Evolutionary conservation across 2,888 invertebrate species (phyloP), one percentile per base, ranked within the genome.

Genomic region (Euzophera pinguis): DNA sequence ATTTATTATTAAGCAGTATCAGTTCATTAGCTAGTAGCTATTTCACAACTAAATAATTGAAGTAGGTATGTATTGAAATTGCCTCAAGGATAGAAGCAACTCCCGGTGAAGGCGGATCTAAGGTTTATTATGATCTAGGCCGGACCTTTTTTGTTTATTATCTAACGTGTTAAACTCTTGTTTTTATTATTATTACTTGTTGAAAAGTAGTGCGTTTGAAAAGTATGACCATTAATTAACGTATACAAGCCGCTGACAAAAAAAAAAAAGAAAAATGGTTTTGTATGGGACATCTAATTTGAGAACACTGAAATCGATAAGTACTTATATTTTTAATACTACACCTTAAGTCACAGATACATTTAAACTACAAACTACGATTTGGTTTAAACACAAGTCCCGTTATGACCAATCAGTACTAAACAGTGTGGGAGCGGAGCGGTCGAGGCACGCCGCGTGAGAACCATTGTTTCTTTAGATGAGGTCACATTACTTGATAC

Each of bases 331-430:
- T 22, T 22, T 22, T 22, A 22, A 22, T 22, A 3, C 22, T 32
- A 32, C 32, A 38, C 7, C 13, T 7, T 12, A 16, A 13, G n/a
- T 37, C 32, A 61, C 64, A 50, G 53, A 53, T 50, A 54, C 56
- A 52, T 59, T 55, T 55, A 61, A 58, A 58, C 59, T 53, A 62
- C 22, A 22, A 58, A 58, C 59, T 53, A 62, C 22, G 5, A 69
- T 60, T 59, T 56, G 55, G 55, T 58, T 61, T 60, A 61, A 61
- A 61, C 60, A 57, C 59, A 70, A 60, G 66, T 66, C 69, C 80
- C 78, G 81, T 84, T 87, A 81, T 78, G 71, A 82, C 80, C 84
- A 84, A 85, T 85, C 82, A 82, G 80, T 74, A 73, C 70, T 68
- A 72, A 75, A 69, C 68, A 69, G 70, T 83, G 84, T 85, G 85